Percentiles rank a stretch among this genome's conserved stretches.
Conservation (phyloP, 1,140 invertebrate species). For the Ptiloglossa arizonensis region DNA sequence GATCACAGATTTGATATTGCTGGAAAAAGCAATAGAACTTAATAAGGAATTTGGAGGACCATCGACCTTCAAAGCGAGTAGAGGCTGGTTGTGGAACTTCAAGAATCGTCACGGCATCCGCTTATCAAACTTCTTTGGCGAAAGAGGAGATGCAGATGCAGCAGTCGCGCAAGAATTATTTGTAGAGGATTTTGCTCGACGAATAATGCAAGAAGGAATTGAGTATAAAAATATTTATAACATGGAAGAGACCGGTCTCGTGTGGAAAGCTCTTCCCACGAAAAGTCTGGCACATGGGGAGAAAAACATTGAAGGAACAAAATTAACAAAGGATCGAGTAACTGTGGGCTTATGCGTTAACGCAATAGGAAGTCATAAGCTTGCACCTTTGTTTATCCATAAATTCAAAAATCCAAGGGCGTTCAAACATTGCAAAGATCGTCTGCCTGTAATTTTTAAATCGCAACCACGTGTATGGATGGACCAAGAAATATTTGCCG, state of each 20-base stretch:
- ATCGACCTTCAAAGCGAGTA: background rate
- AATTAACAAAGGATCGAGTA: background rate
- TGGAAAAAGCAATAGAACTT: background rate
- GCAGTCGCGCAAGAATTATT: background rate
- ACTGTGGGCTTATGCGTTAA: background rate
- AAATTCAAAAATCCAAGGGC: background rate
- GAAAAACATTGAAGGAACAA: background rate
- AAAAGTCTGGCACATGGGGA: background rate
- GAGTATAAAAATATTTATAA: background rate
- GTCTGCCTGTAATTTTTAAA: background rate
- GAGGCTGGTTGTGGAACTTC: constrained; percentile 16
- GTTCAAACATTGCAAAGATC: background rate
- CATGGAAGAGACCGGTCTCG: background rate
- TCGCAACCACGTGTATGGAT: background rate
- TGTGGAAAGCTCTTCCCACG: background rate
- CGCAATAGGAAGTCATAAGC: background rate
- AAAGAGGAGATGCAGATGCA: background rate
- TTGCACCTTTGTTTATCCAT: background rate
- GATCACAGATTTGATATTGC: background rate
- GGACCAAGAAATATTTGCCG: background rate
- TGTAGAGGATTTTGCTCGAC: background rate
- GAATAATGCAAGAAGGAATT: background rate
- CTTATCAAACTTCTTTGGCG: background rate
- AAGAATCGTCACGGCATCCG: background rate
- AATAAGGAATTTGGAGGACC: constrained; percentile 6